Evolutionary conservation across 2,888 invertebrate genomes (phyloP).

Genomic region (Parelbella ahira): DNA sequence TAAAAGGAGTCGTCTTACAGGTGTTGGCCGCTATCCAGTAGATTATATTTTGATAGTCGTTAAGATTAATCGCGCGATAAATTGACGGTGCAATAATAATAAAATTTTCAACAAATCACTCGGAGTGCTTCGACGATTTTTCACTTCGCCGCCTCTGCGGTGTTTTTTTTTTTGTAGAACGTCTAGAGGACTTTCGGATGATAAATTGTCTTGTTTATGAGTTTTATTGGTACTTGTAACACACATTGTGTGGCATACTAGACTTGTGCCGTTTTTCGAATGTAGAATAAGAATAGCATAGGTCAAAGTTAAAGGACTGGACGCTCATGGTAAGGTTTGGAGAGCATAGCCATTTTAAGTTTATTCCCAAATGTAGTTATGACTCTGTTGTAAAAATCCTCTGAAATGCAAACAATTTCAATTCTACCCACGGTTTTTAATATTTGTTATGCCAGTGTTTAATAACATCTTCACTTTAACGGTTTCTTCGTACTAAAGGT

Average conservation of each 20-base stretch:
- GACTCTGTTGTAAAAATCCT: too few relatives aligned
- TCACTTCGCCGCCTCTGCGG: conserved; percentile 31
- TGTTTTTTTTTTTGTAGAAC: conserved; percentile 30
- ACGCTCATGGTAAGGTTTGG: too few relatives aligned
- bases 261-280: too few relatives aligned
- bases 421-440: too few relatives aligned
- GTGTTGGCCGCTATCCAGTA: conserved; percentile 15
- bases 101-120: conserved; percentile 27
- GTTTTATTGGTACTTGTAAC: conserved; percentile 4
- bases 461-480: too few relatives aligned
- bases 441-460: too few relatives aligned
- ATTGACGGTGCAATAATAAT: conserved; percentile 26
- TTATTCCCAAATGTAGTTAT: too few relatives aligned
- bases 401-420: too few relatives aligned
- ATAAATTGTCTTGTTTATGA: conserved; percentile 43
- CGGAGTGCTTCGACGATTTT: conserved; percentile 18
- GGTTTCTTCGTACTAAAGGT: too few relatives aligned
- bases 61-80: conserved; percentile 22
- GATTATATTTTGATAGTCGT: conserved; percentile 23
- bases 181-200: conserved; percentile 53
- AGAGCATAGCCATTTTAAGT: too few relatives aligned
- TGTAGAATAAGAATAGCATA: too few relatives aligned
- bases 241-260: conserved; percentile 6
- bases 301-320: too few relatives aligned
- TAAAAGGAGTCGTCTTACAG: conserved; percentile 4